phyloP scores from a whole-genome alignment of 2,113 vertebrate species.

The Paramisgurnus dabryanus region DNA sequence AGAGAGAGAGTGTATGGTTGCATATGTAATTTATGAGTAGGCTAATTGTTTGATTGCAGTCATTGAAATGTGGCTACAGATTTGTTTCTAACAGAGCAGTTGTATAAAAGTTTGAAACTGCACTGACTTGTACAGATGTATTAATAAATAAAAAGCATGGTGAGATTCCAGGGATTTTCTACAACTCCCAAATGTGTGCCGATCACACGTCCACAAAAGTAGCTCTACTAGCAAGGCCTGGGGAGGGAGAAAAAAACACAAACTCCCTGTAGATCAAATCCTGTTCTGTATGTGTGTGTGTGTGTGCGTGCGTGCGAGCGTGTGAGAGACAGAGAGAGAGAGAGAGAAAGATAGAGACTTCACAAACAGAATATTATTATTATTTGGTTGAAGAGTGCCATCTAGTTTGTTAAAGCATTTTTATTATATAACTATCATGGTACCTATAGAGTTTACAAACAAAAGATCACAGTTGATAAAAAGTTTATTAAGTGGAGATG shows the following conservation, averaged over 20 bases:
- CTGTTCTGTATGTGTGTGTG: background rate
- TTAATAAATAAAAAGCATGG: slow-evolving; percentile 32
- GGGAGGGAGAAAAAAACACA: background rate
- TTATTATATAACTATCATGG: no score
- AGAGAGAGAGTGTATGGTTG: no score
- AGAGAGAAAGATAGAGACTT: background rate
- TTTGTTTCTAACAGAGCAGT: slow-evolving; percentile 4
- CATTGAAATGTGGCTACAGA: background rate
- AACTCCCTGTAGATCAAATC: background rate
- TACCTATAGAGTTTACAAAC: no score
- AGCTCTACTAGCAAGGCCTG: background rate
- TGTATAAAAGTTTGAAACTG: slow-evolving; percentile 6
- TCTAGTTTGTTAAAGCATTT: slow-evolving; percentile 32
- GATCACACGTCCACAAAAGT: slow-evolving; percentile 24
- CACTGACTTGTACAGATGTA: background rate
- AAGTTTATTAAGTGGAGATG: no score
- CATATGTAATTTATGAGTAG: no score
- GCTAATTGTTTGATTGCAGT: no score
- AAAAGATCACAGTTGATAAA: no score
- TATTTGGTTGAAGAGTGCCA: slow-evolving; percentile 39
- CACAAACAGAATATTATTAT: background rate
- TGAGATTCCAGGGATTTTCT: slow-evolving; percentile 28
- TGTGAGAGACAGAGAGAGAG: background rate
- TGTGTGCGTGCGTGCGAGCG: background rate
- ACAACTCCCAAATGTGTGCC: background rate